Base-by-base conservation (phyloP, 2,113 vertebrate species). In the Ochotona curzoniae region DNA sequence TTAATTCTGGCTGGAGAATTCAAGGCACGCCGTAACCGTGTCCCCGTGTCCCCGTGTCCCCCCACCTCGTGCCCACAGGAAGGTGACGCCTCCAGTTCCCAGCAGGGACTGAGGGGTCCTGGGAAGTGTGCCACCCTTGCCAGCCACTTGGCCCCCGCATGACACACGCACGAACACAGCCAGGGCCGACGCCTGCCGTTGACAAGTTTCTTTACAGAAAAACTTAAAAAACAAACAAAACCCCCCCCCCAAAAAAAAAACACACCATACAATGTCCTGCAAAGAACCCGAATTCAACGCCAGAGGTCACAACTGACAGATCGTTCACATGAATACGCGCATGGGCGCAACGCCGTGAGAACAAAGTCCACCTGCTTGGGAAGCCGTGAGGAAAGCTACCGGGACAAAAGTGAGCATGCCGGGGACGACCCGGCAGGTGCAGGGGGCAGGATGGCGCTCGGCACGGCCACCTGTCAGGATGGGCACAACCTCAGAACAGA, bases 271-370 rank as follows among this genome's bases (percentile, higher is more conserved):
- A 82, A 26, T 25, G 61, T 94, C 90, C 70, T 88, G 76, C 76
- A 89, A 8, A 94, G 30, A 95, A 94, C 86, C 60, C 76, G 75
- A 95, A 89, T 70, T 86, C 92, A 91, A 98, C 97, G 18, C 14
- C 54, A 97, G 54, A 98, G 97, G 97, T 97, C 98, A 93, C 79
- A 97, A 44, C 82, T 96, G 97, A 97, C 98, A 98, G 97, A 97
- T 97, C 91, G 96, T 96, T 97, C 93, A 98, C 96, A 98, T 98
- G 98, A 98, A 98, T 98, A 98, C 96, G 97, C 97, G 93, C 87
- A 95, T 93, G 90, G 94, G 93, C 89, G 95, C 95, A 96, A 44
- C 75, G 88, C 92, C 93, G 7, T 83, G 74, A 95, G 95, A 95
- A 97, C 38, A 44, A 97, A 97, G 83, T 89, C 96, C 93, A 93